These are phyloP conservation scores for Pomatostomus ruficeps DNA, from an alignment of 2,113 vertebrate species.

Conservation along the genomic window DNA sequence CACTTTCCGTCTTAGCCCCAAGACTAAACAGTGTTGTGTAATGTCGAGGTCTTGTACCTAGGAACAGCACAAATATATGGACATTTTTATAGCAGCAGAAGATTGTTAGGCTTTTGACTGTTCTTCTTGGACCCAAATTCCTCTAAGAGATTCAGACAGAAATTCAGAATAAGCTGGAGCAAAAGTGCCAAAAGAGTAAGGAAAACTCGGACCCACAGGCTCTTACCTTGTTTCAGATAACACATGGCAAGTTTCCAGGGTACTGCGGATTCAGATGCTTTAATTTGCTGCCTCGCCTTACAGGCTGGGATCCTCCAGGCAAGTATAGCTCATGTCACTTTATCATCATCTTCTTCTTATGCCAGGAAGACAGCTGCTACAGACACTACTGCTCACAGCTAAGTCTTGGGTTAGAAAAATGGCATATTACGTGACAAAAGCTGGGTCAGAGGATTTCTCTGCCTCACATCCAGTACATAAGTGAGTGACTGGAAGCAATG, in stretches of 20 bases:
- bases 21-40: neutral
- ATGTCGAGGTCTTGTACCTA: neutral
- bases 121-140: neutral
- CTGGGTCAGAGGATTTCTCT: neutral
- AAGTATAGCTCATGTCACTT: neutral
- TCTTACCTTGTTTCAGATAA: neutral
- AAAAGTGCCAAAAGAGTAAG: neutral
- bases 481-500: neutral
- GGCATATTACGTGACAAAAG: neutral
- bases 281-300: neutral
- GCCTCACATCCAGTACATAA: rapidly evolving
- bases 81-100: neutral
- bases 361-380: neutral
- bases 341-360: neutral
- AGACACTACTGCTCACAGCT: neutral
- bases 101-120: neutral
- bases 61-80: neutral
- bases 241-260: neutral
- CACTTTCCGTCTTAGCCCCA: neutral
- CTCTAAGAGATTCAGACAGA: neutral
- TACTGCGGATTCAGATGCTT: neutral
- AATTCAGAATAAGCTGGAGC: neutral
- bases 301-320: neutral
- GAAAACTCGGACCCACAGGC: neutral
- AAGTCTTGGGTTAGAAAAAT: neutral